These are phyloP conservation scores for Hipposideros armiger DNA, from an alignment of 2,113 vertebrate species.

Conservation along the genomic window DNA sequence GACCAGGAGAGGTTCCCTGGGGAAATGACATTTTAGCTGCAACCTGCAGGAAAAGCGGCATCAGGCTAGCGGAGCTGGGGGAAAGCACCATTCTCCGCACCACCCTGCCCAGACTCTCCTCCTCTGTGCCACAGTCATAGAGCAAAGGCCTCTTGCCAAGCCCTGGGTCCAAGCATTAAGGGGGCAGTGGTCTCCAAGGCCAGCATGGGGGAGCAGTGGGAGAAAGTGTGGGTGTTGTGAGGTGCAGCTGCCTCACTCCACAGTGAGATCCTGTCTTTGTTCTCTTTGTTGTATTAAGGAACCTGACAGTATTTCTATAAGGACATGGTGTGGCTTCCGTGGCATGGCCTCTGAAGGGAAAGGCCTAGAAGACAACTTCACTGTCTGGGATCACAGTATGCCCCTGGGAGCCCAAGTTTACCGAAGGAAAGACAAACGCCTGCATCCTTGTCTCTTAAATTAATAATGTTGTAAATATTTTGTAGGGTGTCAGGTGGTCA, in stretches of 20 bases:
- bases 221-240: not conserved
- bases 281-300: not conserved
- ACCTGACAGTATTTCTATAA: not conserved
- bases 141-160: not conserved
- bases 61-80: not conserved
- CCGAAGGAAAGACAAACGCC: not conserved
- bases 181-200: not conserved
- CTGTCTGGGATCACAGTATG: fast-evolving
- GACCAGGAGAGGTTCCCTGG: not conserved
- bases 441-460: not conserved
- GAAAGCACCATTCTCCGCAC: fast-evolving
- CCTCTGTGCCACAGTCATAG: not conserved
- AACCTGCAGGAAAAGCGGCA: not conserved
- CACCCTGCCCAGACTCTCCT: not conserved
- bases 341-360: not conserved
- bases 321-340: not conserved
- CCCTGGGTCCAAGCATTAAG: too few relatives aligned
- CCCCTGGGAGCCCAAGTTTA: not conserved
- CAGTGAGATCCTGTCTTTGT: not conserved
- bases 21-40: too few relatives aligned
- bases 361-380: not conserved
- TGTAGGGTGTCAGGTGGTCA: too few relatives aligned
- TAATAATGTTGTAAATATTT: too few relatives aligned
- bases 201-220: not conserved
- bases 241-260: not conserved